Percentiles rank a stretch among this genome's conserved stretches.
These are phyloP conservation scores for Agrilus cyanescens DNA, from an alignment of 2,888 invertebrate species.

Conservation along the genomic window DNA sequence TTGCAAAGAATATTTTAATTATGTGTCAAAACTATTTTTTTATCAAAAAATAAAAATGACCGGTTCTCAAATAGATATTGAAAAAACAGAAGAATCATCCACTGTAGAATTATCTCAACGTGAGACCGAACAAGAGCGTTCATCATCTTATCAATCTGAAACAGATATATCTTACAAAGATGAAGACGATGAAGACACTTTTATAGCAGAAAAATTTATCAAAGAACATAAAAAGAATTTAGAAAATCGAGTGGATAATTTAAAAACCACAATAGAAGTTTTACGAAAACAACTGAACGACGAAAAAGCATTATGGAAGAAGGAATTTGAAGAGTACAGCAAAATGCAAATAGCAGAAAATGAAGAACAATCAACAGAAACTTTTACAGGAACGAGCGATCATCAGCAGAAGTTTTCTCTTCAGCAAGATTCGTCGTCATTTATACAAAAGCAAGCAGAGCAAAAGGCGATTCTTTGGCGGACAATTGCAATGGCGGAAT, in stretches of 20 bases:
- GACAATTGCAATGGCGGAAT: constrained; percentile 29
- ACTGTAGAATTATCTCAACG: constrained; percentile 1
- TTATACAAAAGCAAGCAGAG: constrained; percentile 22
- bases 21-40: no score
- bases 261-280: constrained; percentile 23
- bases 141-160: background rate
- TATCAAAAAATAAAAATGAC: no score
- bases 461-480: constrained; percentile 23
- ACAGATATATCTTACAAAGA: background rate
- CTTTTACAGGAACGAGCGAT: constrained; percentile 17
- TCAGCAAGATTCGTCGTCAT: no score
- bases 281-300: constrained; percentile 24
- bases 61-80: no score
- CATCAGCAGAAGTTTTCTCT: no score
- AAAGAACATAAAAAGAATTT: constrained; percentile 17
- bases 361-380: background rate
- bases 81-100: background rate
- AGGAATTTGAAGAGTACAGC: constrained; percentile 24
- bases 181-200: background rate
- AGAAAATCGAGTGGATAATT: constrained; percentile 22
- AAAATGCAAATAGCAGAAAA: background rate
- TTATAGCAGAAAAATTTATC: background rate
- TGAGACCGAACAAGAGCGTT: background rate
- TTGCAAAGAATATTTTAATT: no score
- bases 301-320: constrained; percentile 28